Conservation (phyloP, 2,888 invertebrate species). For the Monochamus alternatus region DNA sequence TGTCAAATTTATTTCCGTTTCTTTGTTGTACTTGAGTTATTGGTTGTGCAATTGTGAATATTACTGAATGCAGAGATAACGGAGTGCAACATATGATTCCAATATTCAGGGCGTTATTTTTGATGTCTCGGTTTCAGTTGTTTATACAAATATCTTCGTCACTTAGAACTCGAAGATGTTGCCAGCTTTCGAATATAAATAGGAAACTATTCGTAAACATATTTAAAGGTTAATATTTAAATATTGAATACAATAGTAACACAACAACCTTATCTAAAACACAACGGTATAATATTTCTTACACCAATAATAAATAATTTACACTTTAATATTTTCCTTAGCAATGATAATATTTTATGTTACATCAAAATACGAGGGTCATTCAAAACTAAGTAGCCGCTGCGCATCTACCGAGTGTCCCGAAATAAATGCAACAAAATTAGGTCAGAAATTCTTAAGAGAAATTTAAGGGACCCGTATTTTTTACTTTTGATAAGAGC, state of each 20-base stretch:
- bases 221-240: background rate
- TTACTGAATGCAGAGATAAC: constrained; percentile 17
- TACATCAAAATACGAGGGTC: no score
- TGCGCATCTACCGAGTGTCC: no score
- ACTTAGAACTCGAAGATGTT: constrained; percentile 38
- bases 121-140: constrained; percentile 41
- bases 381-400: background rate
- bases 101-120: constrained; percentile 33
- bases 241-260: background rate
- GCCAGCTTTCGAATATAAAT: constrained; percentile 46
- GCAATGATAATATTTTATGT: no score
- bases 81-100: constrained; percentile 27
- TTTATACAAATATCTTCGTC: constrained; percentile 45
- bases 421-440: no score
- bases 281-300: no score
- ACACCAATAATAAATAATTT: no score
- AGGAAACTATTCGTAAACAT: constrained; percentile 30
- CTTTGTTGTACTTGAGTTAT: constrained; percentile 55
- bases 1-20: constrained; percentile 57
- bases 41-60: constrained; percentile 44
- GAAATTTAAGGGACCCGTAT: no score
- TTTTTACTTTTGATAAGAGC: no score
- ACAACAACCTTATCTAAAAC: no score
- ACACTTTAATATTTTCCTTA: no score
- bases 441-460: no score